phyloP scores from a whole-genome alignment of 2,797 vertebrate species.

The Nasua narica region DNA sequence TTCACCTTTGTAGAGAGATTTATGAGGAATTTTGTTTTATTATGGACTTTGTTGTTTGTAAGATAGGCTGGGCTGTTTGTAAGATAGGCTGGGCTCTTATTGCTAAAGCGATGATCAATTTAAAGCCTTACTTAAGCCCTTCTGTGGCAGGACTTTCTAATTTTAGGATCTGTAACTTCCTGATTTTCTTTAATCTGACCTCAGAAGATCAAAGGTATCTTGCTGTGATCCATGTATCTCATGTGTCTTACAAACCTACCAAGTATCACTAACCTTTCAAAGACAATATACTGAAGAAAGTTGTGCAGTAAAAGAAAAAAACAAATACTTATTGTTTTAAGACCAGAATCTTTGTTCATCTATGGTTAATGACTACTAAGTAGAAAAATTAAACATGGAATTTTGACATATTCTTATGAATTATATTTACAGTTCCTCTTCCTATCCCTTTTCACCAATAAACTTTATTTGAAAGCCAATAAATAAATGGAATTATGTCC shows the following conservation, averaged over 20 bases:
- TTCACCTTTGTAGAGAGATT: neutral
- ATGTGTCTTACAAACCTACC: neutral
- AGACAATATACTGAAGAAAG: neutral
- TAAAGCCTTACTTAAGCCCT: neutral
- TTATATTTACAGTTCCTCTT: neutral
- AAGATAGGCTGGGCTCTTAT: neutral
- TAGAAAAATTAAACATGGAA: neutral
- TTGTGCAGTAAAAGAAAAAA: slow-evolving; percentile 4
- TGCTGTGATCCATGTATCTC: neutral
- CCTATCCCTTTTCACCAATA: neutral
- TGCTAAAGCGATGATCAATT: neutral
- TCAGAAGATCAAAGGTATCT: neutral
- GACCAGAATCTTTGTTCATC: neutral
- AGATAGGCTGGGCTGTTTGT: neutral
- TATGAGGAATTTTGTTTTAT: neutral
- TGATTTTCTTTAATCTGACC: neutral
- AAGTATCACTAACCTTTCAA: neutral
- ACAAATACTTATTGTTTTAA: neutral
- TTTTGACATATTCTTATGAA: neutral
- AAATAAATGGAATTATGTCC: neutral
- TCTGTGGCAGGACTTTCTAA: neutral
- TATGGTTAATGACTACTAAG: neutral
- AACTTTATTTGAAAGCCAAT: neutral
- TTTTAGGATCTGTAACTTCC: neutral
- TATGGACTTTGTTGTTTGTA: neutral